Percentiles rank a stretch among this genome's conserved stretches.
phyloP scores from a whole-genome alignment of 1,140 invertebrate species.

The Caenorhabditis latens region DNA sequence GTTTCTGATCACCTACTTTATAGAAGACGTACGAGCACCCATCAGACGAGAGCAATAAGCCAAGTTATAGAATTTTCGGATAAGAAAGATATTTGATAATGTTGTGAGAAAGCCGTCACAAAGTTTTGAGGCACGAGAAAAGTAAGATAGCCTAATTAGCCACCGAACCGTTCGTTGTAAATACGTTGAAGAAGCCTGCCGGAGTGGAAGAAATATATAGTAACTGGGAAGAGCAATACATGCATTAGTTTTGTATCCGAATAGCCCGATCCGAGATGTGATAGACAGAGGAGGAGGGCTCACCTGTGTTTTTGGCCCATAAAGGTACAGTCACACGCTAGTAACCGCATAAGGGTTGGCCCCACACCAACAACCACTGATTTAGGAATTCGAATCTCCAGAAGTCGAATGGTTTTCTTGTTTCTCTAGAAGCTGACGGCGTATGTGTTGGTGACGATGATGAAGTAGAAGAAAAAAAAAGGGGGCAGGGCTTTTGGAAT shows the following conservation, averaged over 20 bases:
- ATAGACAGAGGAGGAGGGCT: background rate
- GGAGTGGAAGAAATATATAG: background rate
- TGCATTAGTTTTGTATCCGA: background rate
- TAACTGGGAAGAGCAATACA: background rate
- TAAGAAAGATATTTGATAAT: too few relatives aligned
- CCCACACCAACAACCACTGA: background rate
- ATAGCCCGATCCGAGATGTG: background rate
- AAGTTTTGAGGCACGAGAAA: too few relatives aligned
- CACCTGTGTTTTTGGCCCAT: constrained; percentile 55
- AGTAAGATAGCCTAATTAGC: background rate
- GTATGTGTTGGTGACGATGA: constrained; percentile 34
- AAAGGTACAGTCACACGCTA: constrained; percentile 44
- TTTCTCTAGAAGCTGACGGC: constrained; percentile 32
- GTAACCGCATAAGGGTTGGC: constrained; percentile 23
- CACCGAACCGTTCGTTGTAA: background rate
- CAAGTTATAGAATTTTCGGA: too few relatives aligned
- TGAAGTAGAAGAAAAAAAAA: constrained; percentile 32
- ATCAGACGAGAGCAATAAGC: too few relatives aligned
- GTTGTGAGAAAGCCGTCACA: too few relatives aligned
- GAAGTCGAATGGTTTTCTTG: background rate
- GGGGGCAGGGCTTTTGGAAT: background rate
- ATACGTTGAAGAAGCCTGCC: background rate
- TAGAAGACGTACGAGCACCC: too few relatives aligned
- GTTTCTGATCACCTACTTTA: too few relatives aligned
- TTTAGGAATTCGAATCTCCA: background rate